phyloP scores from a whole-genome alignment of 2,797 vertebrate species.

The Triplophysa yarkandensis region DNA sequence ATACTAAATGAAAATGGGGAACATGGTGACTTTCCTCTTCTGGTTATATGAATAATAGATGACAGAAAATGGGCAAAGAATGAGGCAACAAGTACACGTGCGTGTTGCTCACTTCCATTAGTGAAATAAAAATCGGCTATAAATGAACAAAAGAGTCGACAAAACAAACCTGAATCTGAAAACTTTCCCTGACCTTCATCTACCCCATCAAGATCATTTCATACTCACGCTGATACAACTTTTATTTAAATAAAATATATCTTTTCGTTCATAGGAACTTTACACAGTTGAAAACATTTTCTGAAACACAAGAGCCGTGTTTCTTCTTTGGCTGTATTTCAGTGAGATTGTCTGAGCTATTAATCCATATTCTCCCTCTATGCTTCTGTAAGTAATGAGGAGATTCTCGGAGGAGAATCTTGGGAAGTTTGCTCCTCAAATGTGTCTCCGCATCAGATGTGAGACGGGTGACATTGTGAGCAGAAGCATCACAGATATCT shows the following conservation, averaged over 20 bases:
- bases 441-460: neutral
- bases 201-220: too few relatives aligned
- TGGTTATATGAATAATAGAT: slow-evolving; percentile 55
- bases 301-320: slow-evolving; percentile 10
- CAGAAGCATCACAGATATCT: neutral
- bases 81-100: slow-evolving; percentile 38
- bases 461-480: slow-evolving; percentile 3
- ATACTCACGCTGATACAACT: slow-evolving; percentile 4
- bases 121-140: slow-evolving; percentile 48
- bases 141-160: slow-evolving; percentile 33
- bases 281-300: slow-evolving; percentile 9
- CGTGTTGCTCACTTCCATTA: slow-evolving; percentile 43
- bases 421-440: neutral
- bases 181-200: slow-evolving; percentile 18
- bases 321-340: neutral
- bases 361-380: slow-evolving; percentile 3
- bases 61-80: slow-evolving; percentile 38
- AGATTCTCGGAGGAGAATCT: neutral
- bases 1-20: slow-evolving; percentile 34
- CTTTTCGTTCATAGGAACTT: slow-evolving; percentile 15
- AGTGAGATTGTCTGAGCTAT: neutral
- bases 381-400: slow-evolving; percentile 19
- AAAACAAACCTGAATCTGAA: neutral
- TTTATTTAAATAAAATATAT: slow-evolving; percentile 13
- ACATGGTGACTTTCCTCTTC: slow-evolving; percentile 37